Evolutionary conservation across 2,888 invertebrate genomes (phyloP), one percentile per base, ranked within the genome.

Genomic region (Tipula unca): DNA sequence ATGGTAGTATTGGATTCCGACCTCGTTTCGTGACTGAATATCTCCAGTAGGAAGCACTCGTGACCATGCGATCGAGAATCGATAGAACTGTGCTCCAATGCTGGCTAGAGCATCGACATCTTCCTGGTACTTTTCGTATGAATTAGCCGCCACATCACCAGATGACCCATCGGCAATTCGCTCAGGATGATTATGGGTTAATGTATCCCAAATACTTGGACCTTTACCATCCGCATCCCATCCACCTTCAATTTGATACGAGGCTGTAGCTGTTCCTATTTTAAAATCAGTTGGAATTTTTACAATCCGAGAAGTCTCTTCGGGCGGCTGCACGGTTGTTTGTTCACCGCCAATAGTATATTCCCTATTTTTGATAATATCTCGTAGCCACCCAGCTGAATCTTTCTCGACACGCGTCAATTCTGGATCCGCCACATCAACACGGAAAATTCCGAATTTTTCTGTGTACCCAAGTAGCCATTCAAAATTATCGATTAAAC

Each of bases 51-150:
- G 94, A 84, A 94, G 88, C 29, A 95, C 90, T 25, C 95, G 90
- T 0, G 94, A 89, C 95, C 95, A 95, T 0, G 94, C 92, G 86
- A 93, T 91, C 2, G 93, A 93, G 88, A 93, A 93, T 82, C 93
- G 90, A 88, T 93, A 93, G 20, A 36, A 84, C 13, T 82, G 4
- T 29, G n/a, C 29, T 1, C 82, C 82, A 82, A 82, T 29, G 13
- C 29, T 29, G 6, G 29, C 29, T 10, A 82, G 29, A n/a, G n/a
- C n/a, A 13, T 29, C n/a, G 14, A 82, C 29, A 82, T 82, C 82
- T 82, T 82, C 29, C 29, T 25, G 5, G 29, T 82, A 82, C 14
- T 6, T 14, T 13, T 29, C n/a, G 13, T 82, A 82, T 14, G 82
- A 82, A 82, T 82, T n/a, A 10, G 82, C 29, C 29, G 82, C 82